Conservation (phyloP, 1,140 invertebrate species). For the Diorhabda sublineata region DNA sequence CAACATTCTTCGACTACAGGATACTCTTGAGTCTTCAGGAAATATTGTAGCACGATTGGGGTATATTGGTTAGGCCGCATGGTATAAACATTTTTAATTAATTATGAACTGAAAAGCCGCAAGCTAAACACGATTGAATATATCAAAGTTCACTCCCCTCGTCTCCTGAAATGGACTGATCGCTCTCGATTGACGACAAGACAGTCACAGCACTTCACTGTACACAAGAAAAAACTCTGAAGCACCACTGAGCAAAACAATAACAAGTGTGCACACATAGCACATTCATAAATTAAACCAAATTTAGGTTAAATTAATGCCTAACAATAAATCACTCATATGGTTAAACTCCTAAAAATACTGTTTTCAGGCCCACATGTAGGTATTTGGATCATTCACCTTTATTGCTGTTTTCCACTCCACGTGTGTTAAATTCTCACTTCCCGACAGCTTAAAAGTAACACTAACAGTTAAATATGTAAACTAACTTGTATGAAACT, state of each 20-base stretch:
- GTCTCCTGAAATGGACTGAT: conserved; percentile 18
- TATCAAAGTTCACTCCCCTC: conserved; percentile 20
- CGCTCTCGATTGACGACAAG: conserved; percentile 11
- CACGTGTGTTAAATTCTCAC: conserved; percentile 19
- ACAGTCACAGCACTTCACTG: conserved; percentile 8
- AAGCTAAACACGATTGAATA: conserved; percentile 10
- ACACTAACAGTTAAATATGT: background rate
- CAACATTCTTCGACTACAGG: conserved; percentile 4
- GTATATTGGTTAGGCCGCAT: conserved; percentile 14
- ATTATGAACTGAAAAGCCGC: background rate
- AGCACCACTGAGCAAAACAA: conserved; percentile 11
- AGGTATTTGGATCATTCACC: conserved; percentile 21
- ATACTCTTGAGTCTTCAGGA: conserved; percentile 13
- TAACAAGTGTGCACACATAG: conserved; percentile 12
- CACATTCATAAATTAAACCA: background rate
- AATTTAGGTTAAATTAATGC: conserved; percentile 5
- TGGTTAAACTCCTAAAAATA: background rate
- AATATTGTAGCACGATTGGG: conserved; percentile 4
- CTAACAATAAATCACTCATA: conserved; percentile 7
- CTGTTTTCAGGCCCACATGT: conserved; percentile 14
- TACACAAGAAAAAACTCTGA: conserved; percentile 10
- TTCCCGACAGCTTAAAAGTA: background rate
- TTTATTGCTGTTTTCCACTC: conserved; percentile 11
- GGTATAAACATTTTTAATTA: conserved; percentile 10
- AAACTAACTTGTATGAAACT: background rate